Evolutionary conservation across 1,140 invertebrate genomes (phyloP), one percentile per base, ranked within the genome.

Genomic region (Drosophila funebris): DNA sequence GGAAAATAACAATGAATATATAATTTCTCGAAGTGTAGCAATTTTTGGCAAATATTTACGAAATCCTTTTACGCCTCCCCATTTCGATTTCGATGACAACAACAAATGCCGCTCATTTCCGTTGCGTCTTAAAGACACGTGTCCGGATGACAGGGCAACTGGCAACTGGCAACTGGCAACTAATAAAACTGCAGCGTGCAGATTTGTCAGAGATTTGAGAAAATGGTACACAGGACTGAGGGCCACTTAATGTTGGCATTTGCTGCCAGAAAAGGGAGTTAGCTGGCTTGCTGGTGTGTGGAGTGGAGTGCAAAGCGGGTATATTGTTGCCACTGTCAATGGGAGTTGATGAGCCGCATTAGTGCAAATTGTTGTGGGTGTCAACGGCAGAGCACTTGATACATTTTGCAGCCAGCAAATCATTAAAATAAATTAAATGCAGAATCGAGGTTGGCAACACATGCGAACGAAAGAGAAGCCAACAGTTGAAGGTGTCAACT

Each of bases 341-440:
- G 67, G 64, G 37, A 71, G 61, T 68, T 82, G 84, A 82, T 82
- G 84, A 73, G 68, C 50, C 60, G 76, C 73, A 79, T 84, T 84
- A 84, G 61, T 78, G 80, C 76, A 72, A 84, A 84, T 79, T 80
- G 80, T 73, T 54, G 80, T 84, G 80, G 80, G 80, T 76, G 80
- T 79, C 64, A 73, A 52, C 36, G 61, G 33, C 58, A 60, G 61
- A 70, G 67, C 72, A 78, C 80, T 84, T 84, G 80, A 83, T 84
- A 58, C 50, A 63, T 60, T 63, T 60, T 8, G 20, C 9, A 36
- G 41, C 20, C 36, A 37, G 70, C 44, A 39, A 70, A 71, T 75
- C 75, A 75, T 75, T 71, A 78, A 78, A 78, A 76, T 78, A 78
- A 78, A 78, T 75, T 66, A 78, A 78, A 71, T 61, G 50, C 66